Conservation (phyloP, 2,113 vertebrate genomes). For the Suncus etruscus region DNA sequence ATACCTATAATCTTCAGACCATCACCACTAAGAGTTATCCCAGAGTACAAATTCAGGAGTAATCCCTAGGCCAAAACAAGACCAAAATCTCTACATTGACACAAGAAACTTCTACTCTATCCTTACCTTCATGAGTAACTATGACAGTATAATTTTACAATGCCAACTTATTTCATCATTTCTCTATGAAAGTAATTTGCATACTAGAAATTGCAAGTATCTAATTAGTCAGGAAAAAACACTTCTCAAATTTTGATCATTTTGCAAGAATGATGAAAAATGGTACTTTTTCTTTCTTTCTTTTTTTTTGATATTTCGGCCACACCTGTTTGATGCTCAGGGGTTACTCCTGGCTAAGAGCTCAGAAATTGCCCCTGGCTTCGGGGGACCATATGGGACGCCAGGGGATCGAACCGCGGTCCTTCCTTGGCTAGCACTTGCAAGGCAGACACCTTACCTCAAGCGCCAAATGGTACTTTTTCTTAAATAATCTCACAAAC, state of each 20-base stretch:
- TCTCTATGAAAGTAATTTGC: slow-evolving; percentile 37
- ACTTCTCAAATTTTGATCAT: background rate
- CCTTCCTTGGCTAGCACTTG: no score
- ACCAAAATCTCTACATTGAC: background rate
- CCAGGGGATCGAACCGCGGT: no score
- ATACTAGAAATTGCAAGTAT: background rate
- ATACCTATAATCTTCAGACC: no score
- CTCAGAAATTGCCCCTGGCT: no score
- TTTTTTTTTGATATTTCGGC: no score
- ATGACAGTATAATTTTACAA: slow-evolving; percentile 13
- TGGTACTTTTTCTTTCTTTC: background rate
- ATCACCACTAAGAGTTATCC: no score
- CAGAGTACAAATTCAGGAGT: no score
- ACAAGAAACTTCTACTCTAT: slow-evolving; percentile 23
- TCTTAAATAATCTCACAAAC: slow-evolving; percentile 21
- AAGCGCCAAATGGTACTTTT: background rate
- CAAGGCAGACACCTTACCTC: no score
- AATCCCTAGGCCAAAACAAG: background rate
- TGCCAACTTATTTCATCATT: slow-evolving; percentile 16
- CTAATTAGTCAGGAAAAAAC: slow-evolving; percentile 23
- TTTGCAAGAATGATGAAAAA: slow-evolving; percentile 32
- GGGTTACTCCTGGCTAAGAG: no score
- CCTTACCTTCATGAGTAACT: slow-evolving; percentile 19
- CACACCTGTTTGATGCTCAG: no score
- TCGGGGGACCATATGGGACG: no score